A percentile compares a stretch with the other conserved stretches of the same genome.
phyloP scores from a whole-genome alignment of 2,113 vertebrate genomes.

The Ancistrus triradiatus region DNA sequence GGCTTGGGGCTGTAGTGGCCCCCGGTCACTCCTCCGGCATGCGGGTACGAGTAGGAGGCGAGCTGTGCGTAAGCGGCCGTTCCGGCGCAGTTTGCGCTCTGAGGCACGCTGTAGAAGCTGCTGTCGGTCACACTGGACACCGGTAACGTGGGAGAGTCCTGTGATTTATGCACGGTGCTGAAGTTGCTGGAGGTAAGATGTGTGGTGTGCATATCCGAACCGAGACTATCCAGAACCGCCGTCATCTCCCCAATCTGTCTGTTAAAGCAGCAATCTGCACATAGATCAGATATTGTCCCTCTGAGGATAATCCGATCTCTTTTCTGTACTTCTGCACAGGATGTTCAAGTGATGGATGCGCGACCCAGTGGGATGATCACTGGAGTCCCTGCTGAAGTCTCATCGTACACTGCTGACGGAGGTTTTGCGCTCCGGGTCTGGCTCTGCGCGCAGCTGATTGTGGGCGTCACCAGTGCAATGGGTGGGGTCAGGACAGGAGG shows the following conservation, averaged over 20 bases:
- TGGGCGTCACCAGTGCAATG: slow-evolving; percentile 53
- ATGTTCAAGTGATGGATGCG: not conserved
- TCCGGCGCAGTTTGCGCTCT: slow-evolving; percentile 65
- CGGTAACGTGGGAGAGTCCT: slow-evolving; percentile 80
- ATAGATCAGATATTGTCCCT: not conserved
- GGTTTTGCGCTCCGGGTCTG: slow-evolving; percentile 24
- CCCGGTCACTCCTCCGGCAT: slow-evolving; percentile 58
- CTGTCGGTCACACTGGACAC: slow-evolving; percentile 82
- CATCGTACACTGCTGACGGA: slow-evolving; percentile 33
- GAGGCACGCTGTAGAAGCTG: slow-evolving; percentile 80
- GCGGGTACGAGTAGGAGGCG: slow-evolving; percentile 72
- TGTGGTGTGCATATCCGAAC: slow-evolving; percentile 80
- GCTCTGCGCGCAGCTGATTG: slow-evolving; percentile 63
- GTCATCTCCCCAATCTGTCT: slow-evolving; percentile 66
- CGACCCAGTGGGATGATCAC: not conserved
- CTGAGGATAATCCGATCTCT: not conserved
- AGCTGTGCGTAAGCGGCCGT: slow-evolving; percentile 72
- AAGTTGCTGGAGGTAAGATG: slow-evolving; percentile 77
- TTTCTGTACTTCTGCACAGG: not conserved
- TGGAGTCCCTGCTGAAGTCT: slow-evolving; percentile 30
- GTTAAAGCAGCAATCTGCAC: not conserved
- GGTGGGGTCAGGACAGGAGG: slow-evolving; percentile 16
- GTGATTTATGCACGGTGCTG: slow-evolving; percentile 71
- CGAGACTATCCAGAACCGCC: slow-evolving; percentile 77
- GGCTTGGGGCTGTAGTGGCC: slow-evolving; percentile 67